Evolutionary conservation across 92 coral and sea anemone species (phyloP).

Genomic region (Epizoanthus fatuus): DNA sequence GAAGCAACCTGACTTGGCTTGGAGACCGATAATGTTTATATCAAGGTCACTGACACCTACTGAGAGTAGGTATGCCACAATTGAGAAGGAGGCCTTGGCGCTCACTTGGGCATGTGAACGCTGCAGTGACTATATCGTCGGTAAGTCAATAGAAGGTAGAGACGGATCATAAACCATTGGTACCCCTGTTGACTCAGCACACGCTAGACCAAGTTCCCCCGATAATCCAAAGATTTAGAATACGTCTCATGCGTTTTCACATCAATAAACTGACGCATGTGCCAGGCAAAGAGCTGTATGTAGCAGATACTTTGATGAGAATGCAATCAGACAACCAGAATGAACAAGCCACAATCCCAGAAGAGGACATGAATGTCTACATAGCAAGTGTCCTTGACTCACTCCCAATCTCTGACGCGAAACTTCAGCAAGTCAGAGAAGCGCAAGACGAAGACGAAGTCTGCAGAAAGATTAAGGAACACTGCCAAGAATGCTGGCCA

Average conservation of each 20-base stretch:
- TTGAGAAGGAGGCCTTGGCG: conserved; percentile 20
- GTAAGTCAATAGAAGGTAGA: conserved; percentile 23
- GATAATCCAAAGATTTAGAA: conserved; percentile 45
- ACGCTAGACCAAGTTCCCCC: conserved; percentile 52
- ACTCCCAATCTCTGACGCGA: conserved; percentile 46
- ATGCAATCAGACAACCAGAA: conserved; percentile 22
- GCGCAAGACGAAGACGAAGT: conserved; percentile 67
- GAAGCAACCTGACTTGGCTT: conserved; percentile 55
- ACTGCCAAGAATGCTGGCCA: conserved; percentile 64
- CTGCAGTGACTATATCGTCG: conserved; percentile 35
- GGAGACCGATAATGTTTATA: conserved; percentile 51
- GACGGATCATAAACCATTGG: conserved; percentile 38
- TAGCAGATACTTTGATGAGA: conserved; percentile 43
- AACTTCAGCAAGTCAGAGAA: conserved; percentile 45
- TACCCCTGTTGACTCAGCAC: conserved; percentile 43
- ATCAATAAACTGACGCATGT: conserved; percentile 44
- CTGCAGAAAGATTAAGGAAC: conserved; percentile 35
- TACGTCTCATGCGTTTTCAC: conserved; percentile 42
- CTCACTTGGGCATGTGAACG: conserved; percentile 31
- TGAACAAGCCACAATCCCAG: conserved; percentile 20
- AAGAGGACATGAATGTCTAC: conserved; percentile 45
- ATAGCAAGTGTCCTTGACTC: conserved; percentile 48
- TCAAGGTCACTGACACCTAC: conserved; percentile 51
- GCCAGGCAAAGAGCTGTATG: conserved; percentile 52
- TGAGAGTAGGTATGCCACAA: conserved; percentile 36